These are phyloP conservation scores for Malthinus seriepunctatus DNA, from an alignment of 2,888 invertebrate genomes.

Conservation along the genomic window DNA sequence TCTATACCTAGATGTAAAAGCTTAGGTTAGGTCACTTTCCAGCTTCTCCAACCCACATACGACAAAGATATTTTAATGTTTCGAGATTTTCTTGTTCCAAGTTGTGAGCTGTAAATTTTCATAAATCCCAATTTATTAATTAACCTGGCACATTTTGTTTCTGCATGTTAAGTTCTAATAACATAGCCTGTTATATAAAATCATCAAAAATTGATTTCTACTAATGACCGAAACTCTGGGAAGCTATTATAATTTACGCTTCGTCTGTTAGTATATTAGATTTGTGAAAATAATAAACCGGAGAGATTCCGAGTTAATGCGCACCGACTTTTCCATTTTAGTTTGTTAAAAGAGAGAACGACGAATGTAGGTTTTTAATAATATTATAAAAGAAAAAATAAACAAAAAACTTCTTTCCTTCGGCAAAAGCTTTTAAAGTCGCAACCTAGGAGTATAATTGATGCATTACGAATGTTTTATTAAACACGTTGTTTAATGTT, in stretches of 20 bases:
- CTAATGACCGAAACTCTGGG: background rate
- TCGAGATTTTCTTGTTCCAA: too few relatives aligned
- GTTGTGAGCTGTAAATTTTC: too few relatives aligned
- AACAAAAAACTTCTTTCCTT: background rate
- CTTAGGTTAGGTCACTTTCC: too few relatives aligned
- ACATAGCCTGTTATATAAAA: background rate
- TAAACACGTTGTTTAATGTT: background rate
- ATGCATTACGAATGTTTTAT: background rate
- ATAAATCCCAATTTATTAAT: too few relatives aligned
- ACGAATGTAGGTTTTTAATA: conserved; percentile 1
- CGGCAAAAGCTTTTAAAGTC: background rate
- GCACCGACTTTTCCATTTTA: conserved; percentile 3
- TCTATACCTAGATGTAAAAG: too few relatives aligned
- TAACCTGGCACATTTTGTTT: background rate
- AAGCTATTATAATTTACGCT: conserved; percentile 5
- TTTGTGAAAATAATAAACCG: conserved; percentile 6
- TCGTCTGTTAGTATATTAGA: conserved; percentile 4
- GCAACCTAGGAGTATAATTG: background rate
- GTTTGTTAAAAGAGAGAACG: background rate
- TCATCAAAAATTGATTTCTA: conserved; percentile 5
- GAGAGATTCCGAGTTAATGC: conserved; percentile 4
- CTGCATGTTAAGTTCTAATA: background rate
- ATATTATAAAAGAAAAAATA: background rate
- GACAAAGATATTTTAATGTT: too few relatives aligned
- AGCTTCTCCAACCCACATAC: too few relatives aligned